Base-by-base conservation (phyloP, 2,797 vertebrate species). In the Buphagus erythrorhynchus region DNA sequence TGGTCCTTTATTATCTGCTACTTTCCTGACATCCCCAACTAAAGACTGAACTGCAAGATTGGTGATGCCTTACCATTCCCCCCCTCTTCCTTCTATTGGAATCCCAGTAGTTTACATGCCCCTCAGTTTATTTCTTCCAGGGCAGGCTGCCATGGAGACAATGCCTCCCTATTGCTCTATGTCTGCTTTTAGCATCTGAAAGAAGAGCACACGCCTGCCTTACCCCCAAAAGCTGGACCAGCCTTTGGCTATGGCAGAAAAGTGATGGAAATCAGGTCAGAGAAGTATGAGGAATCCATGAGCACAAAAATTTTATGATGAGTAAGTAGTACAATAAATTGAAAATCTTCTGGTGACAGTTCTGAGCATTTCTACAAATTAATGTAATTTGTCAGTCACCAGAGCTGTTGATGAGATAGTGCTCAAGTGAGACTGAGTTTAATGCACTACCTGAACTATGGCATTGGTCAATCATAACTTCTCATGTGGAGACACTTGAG, bases 31-130 rank as follows among this genome's bases (percentile, higher is more conserved):
- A 69, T 29, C n/a, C 24, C 38, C 21, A 61, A 67, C 22, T 28
- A 62, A 89, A 88, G 45, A 33, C 18, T 33, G 42, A 91, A 29
- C 16, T 58, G 36, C n/a, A 82, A 18, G 85, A 73, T 0, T 10
- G 10, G 17, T 61, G 25, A 46, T 94, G 85, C 35, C 97, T 98
- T 95, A 99, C 98, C 98, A 55, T 97, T 98, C 38, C 98, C 98
- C 57, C 98, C 98, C 68, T 98, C 85, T 98, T 96, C 78, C 98
- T 98, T 38, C 69, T 86, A 3, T 90, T 95, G 59, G 98, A 98
- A 66, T 98, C 97, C 61, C 86, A 88, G 84, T 97, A 99, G 97
- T 75, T 97, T 95, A 46, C 67, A n/a, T 4, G 95, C 72, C n/a
- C 22, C 69, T 43, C 40, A 91, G 48, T 95, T 90, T 69, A 98